Base-by-base conservation (phyloP, 2,888 invertebrate species). In the Artemia sinica region DNA sequence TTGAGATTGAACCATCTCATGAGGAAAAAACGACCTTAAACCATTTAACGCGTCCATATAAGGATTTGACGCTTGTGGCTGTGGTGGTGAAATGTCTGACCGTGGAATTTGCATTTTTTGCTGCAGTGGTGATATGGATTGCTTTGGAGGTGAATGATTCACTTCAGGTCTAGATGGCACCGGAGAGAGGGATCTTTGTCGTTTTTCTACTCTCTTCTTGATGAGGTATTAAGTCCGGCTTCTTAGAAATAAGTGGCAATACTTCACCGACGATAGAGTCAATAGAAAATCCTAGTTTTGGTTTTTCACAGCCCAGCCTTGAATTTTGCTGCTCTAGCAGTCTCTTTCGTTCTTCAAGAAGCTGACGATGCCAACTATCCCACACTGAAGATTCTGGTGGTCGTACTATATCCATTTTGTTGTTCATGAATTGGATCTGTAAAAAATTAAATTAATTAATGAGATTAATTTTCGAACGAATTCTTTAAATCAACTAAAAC, bases 231-330 rank as follows among this genome's bases (percentile, higher is more conserved):
- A 58, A 28, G 63, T 58, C 63, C 28, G 63, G 63, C 28, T 58
- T 58, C 9, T 9, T 58, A 0, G 63, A 18, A n/a, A 58, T 58
- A 18, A 18, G 63, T 11, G 63, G 63, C n/a, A 58, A 11, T 10
- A 28, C 8, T 58, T 86, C 87, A 74, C 91, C 91, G 72, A 92
- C 91, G 77, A 92, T 91, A 76, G 91, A 90, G 82, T 93, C 93
- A 80, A 93, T 93, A 77, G 90, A 91, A 78, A 93, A 93, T 76
- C 91, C 92, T 78, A 93, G 88, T 81, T 91, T 92, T 74, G 92
- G 91, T 81, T 90, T 91, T 58, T 58, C 63, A 18, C n/a, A 58
- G 28, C 28, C 63, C 28, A 18, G n/a, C 28, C 8, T 58, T 28
- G n/a, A 28, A 28, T 10, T 10, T 11, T 58, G 14, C 14, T 58